A percentile compares a stretch with the other conserved stretches of the same genome.
Conservation (phyloP, 2,797 vertebrate species). For the Phrynocephalus guinanensis region DNA sequence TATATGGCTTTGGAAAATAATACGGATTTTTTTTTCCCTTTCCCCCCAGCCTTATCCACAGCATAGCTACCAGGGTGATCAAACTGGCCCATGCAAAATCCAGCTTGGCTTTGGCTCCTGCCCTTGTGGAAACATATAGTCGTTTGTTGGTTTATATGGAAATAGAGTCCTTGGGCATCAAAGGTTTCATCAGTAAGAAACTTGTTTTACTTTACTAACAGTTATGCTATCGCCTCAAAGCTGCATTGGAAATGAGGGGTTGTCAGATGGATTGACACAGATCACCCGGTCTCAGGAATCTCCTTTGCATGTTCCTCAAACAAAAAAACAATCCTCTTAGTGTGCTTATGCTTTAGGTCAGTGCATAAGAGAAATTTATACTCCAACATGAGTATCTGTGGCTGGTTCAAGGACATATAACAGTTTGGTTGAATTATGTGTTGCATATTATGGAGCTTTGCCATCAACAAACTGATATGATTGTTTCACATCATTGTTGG, state of each 20-base stretch:
- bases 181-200: slow-evolving; percentile 98
- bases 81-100: slow-evolving; percentile 98
- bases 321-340: background rate
- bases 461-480: no score
- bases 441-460: background rate
- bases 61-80: slow-evolving; percentile 97
- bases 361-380: background rate
- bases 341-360: background rate
- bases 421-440: rapidly evolving
- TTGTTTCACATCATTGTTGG: no score
- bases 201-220: background rate
- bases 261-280: background rate
- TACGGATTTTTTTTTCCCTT: slow-evolving; percentile 44
- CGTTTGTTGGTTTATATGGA: slow-evolving; percentile 98
- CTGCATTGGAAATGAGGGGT: background rate
- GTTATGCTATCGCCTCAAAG: background rate
- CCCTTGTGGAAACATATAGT: slow-evolving; percentile 97
- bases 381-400: background rate
- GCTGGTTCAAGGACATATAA: background rate
- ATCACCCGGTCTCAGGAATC: background rate
- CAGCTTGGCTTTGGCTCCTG: slow-evolving; percentile 92
- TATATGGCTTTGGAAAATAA: slow-evolving; percentile 31
- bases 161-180: slow-evolving; percentile 98
- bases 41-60: slow-evolving; percentile 91
- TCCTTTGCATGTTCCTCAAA: background rate